Evolutionary conservation across 2,113 vertebrate species (phyloP).

Genomic region (Pollachius pollachius): DNA sequence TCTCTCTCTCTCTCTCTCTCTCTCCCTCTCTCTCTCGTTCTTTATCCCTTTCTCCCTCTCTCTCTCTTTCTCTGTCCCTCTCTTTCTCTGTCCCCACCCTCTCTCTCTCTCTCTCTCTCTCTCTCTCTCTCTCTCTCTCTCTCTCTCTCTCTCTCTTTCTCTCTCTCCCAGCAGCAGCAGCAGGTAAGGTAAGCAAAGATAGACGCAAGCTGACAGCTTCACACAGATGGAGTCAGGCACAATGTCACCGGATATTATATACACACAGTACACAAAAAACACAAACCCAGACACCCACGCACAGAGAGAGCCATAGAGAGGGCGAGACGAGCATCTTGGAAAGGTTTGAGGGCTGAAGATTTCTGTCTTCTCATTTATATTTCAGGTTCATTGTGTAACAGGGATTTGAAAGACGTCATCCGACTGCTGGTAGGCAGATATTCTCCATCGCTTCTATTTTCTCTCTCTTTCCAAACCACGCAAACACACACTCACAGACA

Average conservation of each 20-base stretch:
- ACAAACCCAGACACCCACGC: conserved; percentile 9
- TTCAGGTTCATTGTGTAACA: conserved; percentile 51
- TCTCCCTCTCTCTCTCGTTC: too few species aligned
- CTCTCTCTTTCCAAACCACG: conserved; percentile 7
- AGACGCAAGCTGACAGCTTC: background rate
- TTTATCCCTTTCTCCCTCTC: conserved; percentile 16
- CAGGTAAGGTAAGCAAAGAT: too few species aligned
- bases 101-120: too few species aligned
- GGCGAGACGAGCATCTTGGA: background rate
- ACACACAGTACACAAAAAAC: background rate
- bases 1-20: too few species aligned
- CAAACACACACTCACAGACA: conserved; percentile 1
- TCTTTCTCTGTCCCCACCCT: too few species aligned
- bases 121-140: too few species aligned
- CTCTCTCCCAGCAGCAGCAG: too few species aligned
- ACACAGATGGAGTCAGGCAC: background rate
- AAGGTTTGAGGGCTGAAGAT: conserved; percentile 7
- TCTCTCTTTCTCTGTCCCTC: too few species aligned
- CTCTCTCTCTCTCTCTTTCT: too few species aligned
- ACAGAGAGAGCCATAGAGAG: too few species aligned
- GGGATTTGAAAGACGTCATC: conserved; percentile 57
- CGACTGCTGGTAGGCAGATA: conserved; percentile 28
- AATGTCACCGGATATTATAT: background rate
- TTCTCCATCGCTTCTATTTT: background rate
- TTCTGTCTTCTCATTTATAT: background rate